Percentiles rank a stretch among this genome's conserved stretches.
phyloP scores from a whole-genome alignment of 1,140 invertebrate species.

The Plectrocnemia conspersa region DNA sequence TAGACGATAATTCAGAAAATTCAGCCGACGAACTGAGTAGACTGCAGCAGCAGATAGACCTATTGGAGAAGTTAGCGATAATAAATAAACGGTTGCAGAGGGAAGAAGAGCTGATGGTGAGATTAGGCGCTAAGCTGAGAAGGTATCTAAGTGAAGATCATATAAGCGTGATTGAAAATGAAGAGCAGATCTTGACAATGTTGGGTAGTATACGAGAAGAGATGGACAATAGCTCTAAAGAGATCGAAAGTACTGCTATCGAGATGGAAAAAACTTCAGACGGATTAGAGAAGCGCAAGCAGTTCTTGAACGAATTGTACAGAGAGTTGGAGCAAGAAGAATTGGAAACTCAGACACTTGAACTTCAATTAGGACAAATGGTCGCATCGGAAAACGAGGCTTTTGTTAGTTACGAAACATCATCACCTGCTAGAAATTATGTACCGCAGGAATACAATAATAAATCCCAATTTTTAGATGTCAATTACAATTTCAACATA shows the following conservation, averaged over 20 bases:
- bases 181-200: slow-evolving; percentile 45
- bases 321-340: slow-evolving; percentile 61
- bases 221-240: slow-evolving; percentile 38
- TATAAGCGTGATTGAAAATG: slow-evolving; percentile 53
- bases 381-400: slow-evolving; percentile 2
- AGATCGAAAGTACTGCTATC: slow-evolving; percentile 55
- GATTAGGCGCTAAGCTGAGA: slow-evolving; percentile 61
- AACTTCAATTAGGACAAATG: slow-evolving; percentile 45
- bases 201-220: slow-evolving; percentile 49
- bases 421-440: no score
- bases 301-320: slow-evolving; percentile 59
- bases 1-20: slow-evolving; percentile 51
- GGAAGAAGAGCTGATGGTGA: slow-evolving; percentile 63
- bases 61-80: slow-evolving; percentile 65
- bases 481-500: slow-evolving; percentile 27
- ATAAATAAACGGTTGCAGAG: slow-evolving; percentile 66
- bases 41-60: slow-evolving; percentile 58
- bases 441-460: slow-evolving; percentile 30
- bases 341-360: slow-evolving; percentile 49
- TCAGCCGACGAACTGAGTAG: slow-evolving; percentile 49
- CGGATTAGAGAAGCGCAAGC: slow-evolving; percentile 58
- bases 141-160: slow-evolving; percentile 59
- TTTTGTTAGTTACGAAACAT: neutral
- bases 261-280: slow-evolving; percentile 64
- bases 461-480: slow-evolving; percentile 31